These are phyloP conservation scores for Drosophila kuntzei DNA, from an alignment of 2,888 invertebrate genomes.

Conservation along the genomic window DNA sequence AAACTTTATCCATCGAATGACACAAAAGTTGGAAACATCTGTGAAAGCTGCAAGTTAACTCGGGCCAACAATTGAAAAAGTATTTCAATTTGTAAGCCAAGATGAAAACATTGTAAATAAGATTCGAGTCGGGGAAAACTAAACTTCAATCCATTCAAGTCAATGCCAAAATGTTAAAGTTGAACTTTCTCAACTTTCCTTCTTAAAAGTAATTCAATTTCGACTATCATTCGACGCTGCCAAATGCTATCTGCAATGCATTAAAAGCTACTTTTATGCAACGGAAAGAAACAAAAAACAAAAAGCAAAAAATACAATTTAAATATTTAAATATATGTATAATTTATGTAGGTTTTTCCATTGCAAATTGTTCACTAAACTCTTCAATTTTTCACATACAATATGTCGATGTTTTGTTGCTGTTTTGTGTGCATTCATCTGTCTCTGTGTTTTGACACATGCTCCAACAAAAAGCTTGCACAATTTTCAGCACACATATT, in stretches of 20 bases:
- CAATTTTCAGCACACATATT: constrained; percentile 21
- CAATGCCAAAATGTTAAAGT: constrained; percentile 35
- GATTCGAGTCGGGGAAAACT: constrained; percentile 33
- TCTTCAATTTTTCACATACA: constrained; percentile 6
- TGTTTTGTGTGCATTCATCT: constrained; percentile 29
- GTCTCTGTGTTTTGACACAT: constrained; percentile 40
- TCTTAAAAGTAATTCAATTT: constrained; percentile 47
- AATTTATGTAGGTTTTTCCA: constrained; percentile 14
- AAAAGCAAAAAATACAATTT: constrained; percentile 1
- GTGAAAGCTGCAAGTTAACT: constrained; percentile 25
- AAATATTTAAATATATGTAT: constrained; percentile 21
- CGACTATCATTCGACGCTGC: constrained; percentile 15
- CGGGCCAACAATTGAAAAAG: constrained; percentile 53
- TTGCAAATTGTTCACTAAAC: constrained; percentile 4
- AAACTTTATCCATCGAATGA: constrained; percentile 48
- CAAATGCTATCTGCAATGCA: constrained; percentile 27
- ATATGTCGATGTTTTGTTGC: neutral
- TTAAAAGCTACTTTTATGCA: neutral
- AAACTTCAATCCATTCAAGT: constrained; percentile 51
- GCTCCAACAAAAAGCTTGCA: constrained; percentile 12
- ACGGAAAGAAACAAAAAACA: neutral
- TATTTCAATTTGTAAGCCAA: constrained; percentile 65
- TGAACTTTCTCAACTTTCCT: constrained; percentile 31
- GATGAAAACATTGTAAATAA: constrained; percentile 61
- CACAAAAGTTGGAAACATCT: constrained; percentile 32